Evolutionary conservation across 2,113 vertebrate species (phyloP), one percentile per base, ranked within the genome.

Genomic region (Mystacornis crossleyi): DNA sequence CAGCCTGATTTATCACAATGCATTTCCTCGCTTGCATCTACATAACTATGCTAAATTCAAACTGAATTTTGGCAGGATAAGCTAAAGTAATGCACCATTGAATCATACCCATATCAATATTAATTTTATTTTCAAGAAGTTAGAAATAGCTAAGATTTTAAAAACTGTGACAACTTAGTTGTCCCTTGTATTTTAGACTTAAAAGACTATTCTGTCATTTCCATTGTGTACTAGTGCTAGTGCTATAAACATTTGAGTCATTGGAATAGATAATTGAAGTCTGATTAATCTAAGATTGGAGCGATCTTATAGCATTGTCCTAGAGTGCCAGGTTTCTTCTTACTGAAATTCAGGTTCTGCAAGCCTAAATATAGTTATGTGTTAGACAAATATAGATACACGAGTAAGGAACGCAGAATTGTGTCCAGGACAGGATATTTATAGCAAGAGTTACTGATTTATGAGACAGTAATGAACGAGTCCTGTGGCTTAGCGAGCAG

Each of bases 361-460:
- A 45, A 58, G 14, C 20, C 77, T 90, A 81, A 92, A 95, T 90
- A 92, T 90, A 81, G 61, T 42, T 61, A 48, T 53, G 17, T 66
- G 71, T 65, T 78, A 78, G 69, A n/a, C 80, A 95, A 86, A 86
- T 87, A 81, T 33, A 93, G 69, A 26, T 69, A 45, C 42, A 9
- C 19, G 25, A 93, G 23, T 81, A 77, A 73, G 80, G 73, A 90
- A 71, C 5, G 1, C 38, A 73, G 61, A 93, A 71, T 18, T 89
- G n/a, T 58, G 82, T 72, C 62, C 87, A 89, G 83, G 75, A 60
- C 21, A 29, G 57, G 50, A 33, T 91, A 95, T 89, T 93, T 95
- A 86, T 77, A 91, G 73, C 65, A 82, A 14, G 47, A 95, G 31
- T 79, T 80, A 65, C 71, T 72, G 91, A 57, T 42, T 96, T 84